Conservation (phyloP, 2,113 vertebrate species). For the Notothenia coriiceps region DNA sequence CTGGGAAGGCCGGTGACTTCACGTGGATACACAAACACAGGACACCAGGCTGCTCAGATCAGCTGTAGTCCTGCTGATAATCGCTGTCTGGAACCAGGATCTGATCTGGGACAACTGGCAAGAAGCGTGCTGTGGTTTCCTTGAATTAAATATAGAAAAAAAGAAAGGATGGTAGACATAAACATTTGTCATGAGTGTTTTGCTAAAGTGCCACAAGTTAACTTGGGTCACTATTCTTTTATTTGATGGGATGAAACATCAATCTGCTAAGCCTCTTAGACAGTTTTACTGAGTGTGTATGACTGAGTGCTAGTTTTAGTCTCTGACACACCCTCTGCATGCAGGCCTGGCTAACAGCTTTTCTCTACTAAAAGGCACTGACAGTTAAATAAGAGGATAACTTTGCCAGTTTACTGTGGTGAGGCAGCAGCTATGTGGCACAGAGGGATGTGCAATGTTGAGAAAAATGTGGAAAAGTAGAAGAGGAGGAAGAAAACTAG, state of each 20-base stretch:
- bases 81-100: constrained; percentile 17
- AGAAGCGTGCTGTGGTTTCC: constrained; percentile 2
- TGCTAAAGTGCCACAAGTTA: constrained; percentile 25
- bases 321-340: constrained; percentile 46
- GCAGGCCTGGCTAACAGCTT: constrained; percentile 39
- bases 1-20: constrained; percentile 57
- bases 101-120: not conserved
- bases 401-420: constrained; percentile 52
- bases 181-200: constrained; percentile 19
- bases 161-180: not conserved
- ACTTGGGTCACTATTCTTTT: not conserved
- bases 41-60: constrained; percentile 19
- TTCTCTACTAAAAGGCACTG: constrained; percentile 29
- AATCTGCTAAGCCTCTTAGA: constrained; percentile 25
- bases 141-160: constrained; percentile 4
- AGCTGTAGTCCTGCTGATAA: constrained; percentile 12
- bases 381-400: constrained; percentile 63
- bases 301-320: constrained; percentile 42
- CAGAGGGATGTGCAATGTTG: constrained; percentile 29
- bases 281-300: constrained; percentile 36
- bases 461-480: constrained; percentile 24
- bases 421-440: constrained; percentile 47
- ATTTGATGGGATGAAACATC: constrained; percentile 13
- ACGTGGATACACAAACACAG: constrained; percentile 53
- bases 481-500: not conserved